Base-by-base conservation (phyloP, 2,888 invertebrate species). In the Bruchidius siliquastri region DNA sequence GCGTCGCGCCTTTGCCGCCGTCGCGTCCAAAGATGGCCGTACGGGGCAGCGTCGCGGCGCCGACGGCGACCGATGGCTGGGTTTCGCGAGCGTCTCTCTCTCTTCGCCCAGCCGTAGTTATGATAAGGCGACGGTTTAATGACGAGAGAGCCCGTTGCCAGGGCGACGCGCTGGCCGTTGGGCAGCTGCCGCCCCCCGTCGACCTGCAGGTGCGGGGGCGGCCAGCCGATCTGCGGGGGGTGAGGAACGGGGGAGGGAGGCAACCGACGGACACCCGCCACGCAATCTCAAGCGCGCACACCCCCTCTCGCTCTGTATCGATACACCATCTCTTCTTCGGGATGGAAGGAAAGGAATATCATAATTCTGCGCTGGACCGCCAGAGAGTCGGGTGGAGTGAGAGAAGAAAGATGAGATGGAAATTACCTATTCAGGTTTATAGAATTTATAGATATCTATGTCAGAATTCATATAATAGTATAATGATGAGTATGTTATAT, bases 111-210 rank as follows among this genome's bases (percentile, higher is more conserved):
- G 49, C 49, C 49, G 49, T 49, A 49, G 88, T 88, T 88, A 88
- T 88, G 88, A 88, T 88, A 88, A 88, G 88, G 87, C 87, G 88
- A 88, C 87, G 87, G 87, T 87, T 87, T 88, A 88, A 88, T 88
- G 88, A 88, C 87, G 87, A 87, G 86, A 22, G 21, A 22, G 68
- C 22, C 68, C 87, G 86, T 86, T 88, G 88, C 85, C 85, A 86
- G 85, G 87, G 87, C 86, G 85, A 82, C 84, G 88, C 87, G 87
- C 85, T 85, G 86, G 87, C 86, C 87, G 86, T 85, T 87, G 87
- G 87, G 86, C 86, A 86, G 85, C 86, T 86, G 86, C 86, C 87
- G 85, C 83, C 84, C 83, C 82, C 84, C 84, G 85, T 84, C 84
- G 82, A 84, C 80, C 81, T 83, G 80, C 80, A 81, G 79, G 80